phyloP scores from a whole-genome alignment of 2,797 vertebrate species.

The Enteromius thamalakanensis region DNA sequence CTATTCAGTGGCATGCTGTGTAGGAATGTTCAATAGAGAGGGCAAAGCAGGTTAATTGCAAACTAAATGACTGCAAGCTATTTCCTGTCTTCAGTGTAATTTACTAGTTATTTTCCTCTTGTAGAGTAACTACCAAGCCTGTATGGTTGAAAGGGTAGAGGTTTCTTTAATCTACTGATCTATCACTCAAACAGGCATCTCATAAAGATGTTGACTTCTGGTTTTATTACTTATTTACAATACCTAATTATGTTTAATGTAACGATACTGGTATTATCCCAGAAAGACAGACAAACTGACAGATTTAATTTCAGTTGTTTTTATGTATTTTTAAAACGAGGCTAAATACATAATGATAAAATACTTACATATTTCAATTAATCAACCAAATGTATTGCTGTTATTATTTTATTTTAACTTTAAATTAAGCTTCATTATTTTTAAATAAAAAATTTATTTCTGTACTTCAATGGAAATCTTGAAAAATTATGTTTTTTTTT shows the following conservation, averaged over 20 bases:
- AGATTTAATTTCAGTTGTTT: too few species aligned
- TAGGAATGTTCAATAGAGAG: constrained; percentile 16
- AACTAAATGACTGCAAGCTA: constrained; percentile 42
- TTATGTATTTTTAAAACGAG: too few species aligned
- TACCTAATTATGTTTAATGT: not conserved
- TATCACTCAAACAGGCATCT: not conserved
- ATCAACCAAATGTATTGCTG: too few species aligned
- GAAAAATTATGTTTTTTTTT: too few species aligned
- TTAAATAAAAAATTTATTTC: too few species aligned
- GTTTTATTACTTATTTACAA: not conserved
- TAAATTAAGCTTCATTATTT: too few species aligned
- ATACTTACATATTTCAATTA: too few species aligned
- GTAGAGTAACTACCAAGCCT: constrained; percentile 12
- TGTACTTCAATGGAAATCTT: too few species aligned
- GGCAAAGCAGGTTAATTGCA: constrained; percentile 47
- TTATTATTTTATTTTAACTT: too few species aligned
- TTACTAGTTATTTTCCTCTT: constrained; percentile 25
- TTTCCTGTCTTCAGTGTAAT: constrained; percentile 19
- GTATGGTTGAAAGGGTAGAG: constrained; percentile 10
- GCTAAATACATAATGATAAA: too few species aligned
- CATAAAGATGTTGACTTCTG: not conserved
- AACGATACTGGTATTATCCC: not conserved
- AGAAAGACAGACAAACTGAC: too few species aligned
- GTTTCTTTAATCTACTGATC: constrained; percentile 9
- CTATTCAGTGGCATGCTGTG: constrained; percentile 22